Evolutionary conservation across 2,888 invertebrate genomes (phyloP).

Genomic region (Dryocosmus kuriphilus): DNA sequence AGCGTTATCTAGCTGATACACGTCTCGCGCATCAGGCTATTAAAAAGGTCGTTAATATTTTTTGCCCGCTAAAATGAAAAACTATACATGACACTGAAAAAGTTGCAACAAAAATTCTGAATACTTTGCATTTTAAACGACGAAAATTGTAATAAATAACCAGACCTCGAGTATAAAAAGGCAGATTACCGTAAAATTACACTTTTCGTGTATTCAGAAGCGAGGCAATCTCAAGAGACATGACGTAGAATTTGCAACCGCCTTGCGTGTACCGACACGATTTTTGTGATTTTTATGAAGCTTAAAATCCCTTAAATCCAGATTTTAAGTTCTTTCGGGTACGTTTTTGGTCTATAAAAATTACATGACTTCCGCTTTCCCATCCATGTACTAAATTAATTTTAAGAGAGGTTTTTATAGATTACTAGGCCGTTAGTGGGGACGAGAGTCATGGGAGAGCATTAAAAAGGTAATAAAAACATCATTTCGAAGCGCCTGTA

Average conservation of each 20-base stretch:
- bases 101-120: conserved; percentile 21
- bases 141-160: conserved; percentile 24
- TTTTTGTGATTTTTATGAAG: conserved; percentile 2
- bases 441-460: background rate
- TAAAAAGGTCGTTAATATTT: conserved; percentile 38
- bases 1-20: conserved; percentile 26
- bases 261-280: background rate
- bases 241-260: background rate
- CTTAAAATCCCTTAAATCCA: background rate
- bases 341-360: conserved; percentile 1
- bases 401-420: conserved; percentile 9
- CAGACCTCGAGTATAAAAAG: conserved; percentile 23
- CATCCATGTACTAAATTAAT: background rate
- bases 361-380: background rate
- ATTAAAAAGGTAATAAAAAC: conserved; percentile 30
- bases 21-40: conserved; percentile 33
- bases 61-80: conserved; percentile 7
- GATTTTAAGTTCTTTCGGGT: background rate
- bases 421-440: background rate
- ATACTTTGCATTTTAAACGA: conserved; percentile 31
- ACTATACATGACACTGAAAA: conserved; percentile 8
- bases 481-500: conserved; percentile 13
- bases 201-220: background rate
- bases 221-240: background rate
- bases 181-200: conserved; percentile 25